Evolutionary conservation across 2,888 invertebrate genomes (phyloP).

Genomic region (Aporophyla lueneburgensis): DNA sequence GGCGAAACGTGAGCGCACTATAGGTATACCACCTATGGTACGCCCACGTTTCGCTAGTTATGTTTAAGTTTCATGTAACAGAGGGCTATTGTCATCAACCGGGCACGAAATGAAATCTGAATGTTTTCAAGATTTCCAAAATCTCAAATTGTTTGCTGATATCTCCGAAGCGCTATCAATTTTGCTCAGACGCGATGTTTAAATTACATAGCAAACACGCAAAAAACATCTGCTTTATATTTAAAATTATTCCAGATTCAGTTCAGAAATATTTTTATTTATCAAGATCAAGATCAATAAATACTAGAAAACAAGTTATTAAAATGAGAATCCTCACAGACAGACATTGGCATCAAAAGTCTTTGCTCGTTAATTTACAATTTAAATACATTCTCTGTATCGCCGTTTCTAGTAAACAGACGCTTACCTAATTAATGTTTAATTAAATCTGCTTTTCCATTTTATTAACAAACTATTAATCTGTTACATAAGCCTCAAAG

Average conservation of each 20-base stretch:
- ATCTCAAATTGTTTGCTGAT: slow-evolving; percentile 21
- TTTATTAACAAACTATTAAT: slow-evolving; percentile 44
- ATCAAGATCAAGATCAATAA: slow-evolving; percentile 52
- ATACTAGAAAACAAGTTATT: slow-evolving; percentile 54
- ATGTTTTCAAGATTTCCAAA: slow-evolving; percentile 2
- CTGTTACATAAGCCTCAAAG: slow-evolving; percentile 31
- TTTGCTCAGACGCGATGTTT: slow-evolving; percentile 6
- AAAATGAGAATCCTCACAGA: slow-evolving; percentile 28
- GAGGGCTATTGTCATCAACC: no score
- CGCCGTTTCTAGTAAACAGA: slow-evolving; percentile 35
- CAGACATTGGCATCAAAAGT: neutral
- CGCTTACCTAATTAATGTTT: slow-evolving; percentile 46
- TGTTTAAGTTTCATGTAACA: no score
- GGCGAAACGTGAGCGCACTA: no score
- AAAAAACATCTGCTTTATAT: slow-evolving; percentile 34
- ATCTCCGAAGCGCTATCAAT: slow-evolving; percentile 19
- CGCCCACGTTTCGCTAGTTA: no score
- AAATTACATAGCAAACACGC: slow-evolving; percentile 22
- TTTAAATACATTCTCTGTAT: slow-evolving; percentile 54
- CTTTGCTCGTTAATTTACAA: slow-evolving; percentile 47
- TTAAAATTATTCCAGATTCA: slow-evolving; percentile 29
- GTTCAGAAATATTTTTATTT: slow-evolving; percentile 20
- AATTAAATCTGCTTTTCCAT: slow-evolving; percentile 51
- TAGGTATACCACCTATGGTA: no score
- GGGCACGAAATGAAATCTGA: neutral